Evolutionary conservation across 2,113 vertebrate species (phyloP), one percentile per base, ranked within the genome.

Genomic region (Gnathonemus echidnorhynchus): DNA sequence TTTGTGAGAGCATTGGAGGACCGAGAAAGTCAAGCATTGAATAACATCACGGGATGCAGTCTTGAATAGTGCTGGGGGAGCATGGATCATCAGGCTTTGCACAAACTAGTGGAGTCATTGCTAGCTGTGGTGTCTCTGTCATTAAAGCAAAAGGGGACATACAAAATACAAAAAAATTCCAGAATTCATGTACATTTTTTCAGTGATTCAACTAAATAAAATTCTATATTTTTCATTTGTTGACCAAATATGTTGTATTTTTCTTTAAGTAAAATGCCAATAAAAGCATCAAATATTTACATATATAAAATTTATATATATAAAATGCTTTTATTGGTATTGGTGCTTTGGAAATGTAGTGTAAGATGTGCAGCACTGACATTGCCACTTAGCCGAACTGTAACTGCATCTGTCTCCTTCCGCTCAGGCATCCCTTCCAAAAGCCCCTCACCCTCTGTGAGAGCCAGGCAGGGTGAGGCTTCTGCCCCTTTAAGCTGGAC

Each of bases 401-500:
- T 74, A 35, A 77, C 27, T 77, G 4, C 24, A 3, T 66, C 66
- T 48, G 5, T 74, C 24, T 70, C 46, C 46, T 70, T 88, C 52
- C 2, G 1, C 17, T 89, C 92, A 99, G 98, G 97, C 56, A 90
- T 94, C 45, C 95, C 95, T 80, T 95, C 96, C 88, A 98, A 97
- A 93, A 98, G 95, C 80, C 95, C 96, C 0, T 96, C 95, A 87
- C 95, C 97, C 31, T 92, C 92, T n/a, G 94, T 95, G 92, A 99
- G 97, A 94, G 94, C 96, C 58, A 96, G 95, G 91, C 96, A 95
- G 90, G 94, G 91, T 88, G 95, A 96, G 5, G 93, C 93, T 5
- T 94, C 95, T 6, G 93, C 96, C 7, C 88, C 93, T 1, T 96
- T 97, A 92, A 95, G 96, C 94, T 97, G 97, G 97, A 97, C 96